Percentiles rank a stretch among this genome's conserved stretches.
Conservation (phyloP, 2,113 vertebrate genomes). For the Ciconia maguari region DNA sequence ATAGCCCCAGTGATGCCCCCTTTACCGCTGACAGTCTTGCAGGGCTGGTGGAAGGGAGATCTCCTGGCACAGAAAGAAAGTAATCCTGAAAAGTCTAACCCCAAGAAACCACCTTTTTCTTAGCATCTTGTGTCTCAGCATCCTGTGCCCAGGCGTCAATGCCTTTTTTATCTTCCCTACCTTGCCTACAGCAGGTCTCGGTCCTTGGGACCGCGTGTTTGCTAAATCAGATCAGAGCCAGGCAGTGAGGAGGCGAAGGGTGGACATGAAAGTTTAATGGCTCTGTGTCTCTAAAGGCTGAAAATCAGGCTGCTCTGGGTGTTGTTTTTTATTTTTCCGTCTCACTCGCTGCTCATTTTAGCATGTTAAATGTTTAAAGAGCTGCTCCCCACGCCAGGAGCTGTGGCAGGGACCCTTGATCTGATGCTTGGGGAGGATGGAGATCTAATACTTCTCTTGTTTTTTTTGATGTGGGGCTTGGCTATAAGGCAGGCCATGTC, state of each 20-base stretch:
- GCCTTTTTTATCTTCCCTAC: not conserved
- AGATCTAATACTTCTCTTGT: not conserved
- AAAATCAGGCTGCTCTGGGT: not conserved
- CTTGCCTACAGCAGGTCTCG: not conserved
- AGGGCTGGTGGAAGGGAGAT: not conserved
- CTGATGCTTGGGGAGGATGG: not conserved
- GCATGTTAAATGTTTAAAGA: slow-evolving; percentile 5
- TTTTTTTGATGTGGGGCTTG: not conserved
- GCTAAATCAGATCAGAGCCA: not conserved
- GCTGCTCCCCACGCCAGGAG: not conserved
- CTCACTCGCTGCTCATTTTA: not conserved
- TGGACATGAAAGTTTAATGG: slow-evolving; percentile 45
- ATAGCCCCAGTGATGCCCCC: not conserved
- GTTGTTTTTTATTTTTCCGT: not conserved
- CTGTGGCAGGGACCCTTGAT: not conserved
- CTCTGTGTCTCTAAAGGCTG: not conserved
- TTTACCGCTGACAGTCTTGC: not conserved
- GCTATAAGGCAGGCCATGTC: not conserved
- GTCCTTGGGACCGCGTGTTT: not conserved
- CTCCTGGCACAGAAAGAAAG: not conserved
- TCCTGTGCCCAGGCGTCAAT: accelerated
- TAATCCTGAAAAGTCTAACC: not conserved
- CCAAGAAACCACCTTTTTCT: not conserved
- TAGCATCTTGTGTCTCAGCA: not conserved
- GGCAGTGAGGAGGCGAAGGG: not conserved